Base-by-base conservation (phyloP, 2,113 vertebrate species). In the Lynx canadensis region DNA sequence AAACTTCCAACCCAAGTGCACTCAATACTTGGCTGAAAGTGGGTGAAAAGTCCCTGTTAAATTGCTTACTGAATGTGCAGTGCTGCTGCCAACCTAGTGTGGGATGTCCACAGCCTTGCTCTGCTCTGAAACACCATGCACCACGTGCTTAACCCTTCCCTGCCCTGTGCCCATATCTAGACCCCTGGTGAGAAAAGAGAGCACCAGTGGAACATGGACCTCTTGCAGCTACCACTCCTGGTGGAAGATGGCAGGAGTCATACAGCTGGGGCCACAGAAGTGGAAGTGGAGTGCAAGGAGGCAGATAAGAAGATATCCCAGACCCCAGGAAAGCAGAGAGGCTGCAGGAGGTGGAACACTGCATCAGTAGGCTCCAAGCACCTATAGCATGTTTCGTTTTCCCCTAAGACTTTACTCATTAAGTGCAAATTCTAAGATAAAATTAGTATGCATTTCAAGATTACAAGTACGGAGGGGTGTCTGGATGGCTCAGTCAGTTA, bases 251-350 rank as follows among this genome's bases (percentile, higher is more conserved):
- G 16, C 23, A 55, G 50, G 2, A 69, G 19, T 45, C 16, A 78
- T 1, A 52, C 5, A 18, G 12, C 1, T 74, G 63, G 1, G 1
- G 10, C 0, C 4, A 48, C 3, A 18, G 33, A 88, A 65, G 1
- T 4, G 19, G 5, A 45, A 4, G 4, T 0, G 78, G 27, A 36
- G 1, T 25, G 14, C 4, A 81, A 36, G 4, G 21, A 50, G 12
- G 36, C 4, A 78, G 25, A 15, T 52, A 10, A 73, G 13, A 82
- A 89, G 31, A 10, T 16, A 41, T 27, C 23, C 33, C 27, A 81
- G 16, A 57, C n/a, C 10, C 8, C 7, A 90, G 16, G 6, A 7
- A 78, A 38, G 10, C 3, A 18, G 3, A 38, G 6, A 60, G 4
- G 21, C 11, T 78, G 13, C 15, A 31, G 13, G 27, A 90, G 11